A percentile compares a stretch with the other conserved stretches of the same genome.
These are phyloP conservation scores for Pammene fasciana DNA, from an alignment of 2,888 invertebrate species.

Conservation along the genomic window DNA sequence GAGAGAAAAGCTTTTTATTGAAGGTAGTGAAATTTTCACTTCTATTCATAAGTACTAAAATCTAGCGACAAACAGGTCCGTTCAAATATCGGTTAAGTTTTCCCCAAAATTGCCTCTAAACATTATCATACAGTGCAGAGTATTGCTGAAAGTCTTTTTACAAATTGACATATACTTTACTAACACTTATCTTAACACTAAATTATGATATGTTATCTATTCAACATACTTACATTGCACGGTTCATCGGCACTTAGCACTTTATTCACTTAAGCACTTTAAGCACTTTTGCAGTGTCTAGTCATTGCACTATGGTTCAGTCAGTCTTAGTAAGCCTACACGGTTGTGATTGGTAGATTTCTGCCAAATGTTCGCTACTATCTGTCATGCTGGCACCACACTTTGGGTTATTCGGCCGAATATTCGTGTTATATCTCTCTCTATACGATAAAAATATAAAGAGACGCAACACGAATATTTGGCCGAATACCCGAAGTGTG, in stretches of 20 bases:
- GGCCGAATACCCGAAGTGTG: no score
- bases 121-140: conserved; percentile 28
- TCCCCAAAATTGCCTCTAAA: conserved; percentile 14
- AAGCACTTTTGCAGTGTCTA: conserved; percentile 24
- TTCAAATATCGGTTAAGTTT: conserved; percentile 9
- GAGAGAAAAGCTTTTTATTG: not conserved
- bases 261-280: conserved; percentile 26
- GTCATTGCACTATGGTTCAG: conserved; percentile 13
- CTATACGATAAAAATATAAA: no score
- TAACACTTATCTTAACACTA: conserved; percentile 52
- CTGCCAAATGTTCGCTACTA: not conserved
- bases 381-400: no score
- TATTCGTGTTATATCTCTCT: no score
- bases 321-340: conserved; percentile 50
- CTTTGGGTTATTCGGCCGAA: no score
- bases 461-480: no score
- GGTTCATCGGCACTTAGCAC: conserved; percentile 40
- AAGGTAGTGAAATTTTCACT: not conserved
- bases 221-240: conserved; percentile 53
- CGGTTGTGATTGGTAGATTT: not conserved
- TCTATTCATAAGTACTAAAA: not conserved
- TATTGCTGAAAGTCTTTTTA: conserved; percentile 42
- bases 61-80: not conserved
- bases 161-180: conserved; percentile 50
- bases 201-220: conserved; percentile 77